A percentile compares a stretch with the other conserved stretches of the same genome.
Evolutionary conservation across 2,797 vertebrate genomes (phyloP).

Genomic region (Mus spretus): DNA sequence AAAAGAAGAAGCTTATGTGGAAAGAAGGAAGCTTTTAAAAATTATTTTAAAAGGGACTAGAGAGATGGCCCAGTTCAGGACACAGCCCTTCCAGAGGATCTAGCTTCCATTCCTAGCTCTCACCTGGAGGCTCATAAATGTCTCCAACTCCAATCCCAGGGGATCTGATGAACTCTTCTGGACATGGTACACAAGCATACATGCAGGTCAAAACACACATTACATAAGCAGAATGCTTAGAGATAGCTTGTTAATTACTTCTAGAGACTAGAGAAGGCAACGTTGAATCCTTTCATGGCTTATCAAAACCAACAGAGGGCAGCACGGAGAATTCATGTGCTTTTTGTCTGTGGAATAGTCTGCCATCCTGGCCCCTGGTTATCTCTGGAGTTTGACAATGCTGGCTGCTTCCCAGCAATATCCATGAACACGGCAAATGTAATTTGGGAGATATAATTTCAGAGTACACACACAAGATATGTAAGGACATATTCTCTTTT

Average conservation of each 20-base stretch:
- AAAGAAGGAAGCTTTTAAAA: not conserved
- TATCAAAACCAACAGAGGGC: not conserved
- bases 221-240: not conserved
- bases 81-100: not conserved
- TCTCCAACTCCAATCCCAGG: not conserved
- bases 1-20: slow-evolving; percentile 21
- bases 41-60: not conserved
- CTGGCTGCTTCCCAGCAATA: not conserved
- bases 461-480: not conserved
- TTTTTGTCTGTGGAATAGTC: not conserved
- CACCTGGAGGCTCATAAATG: not conserved
- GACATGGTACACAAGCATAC: not conserved
- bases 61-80: not conserved
- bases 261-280: not conserved
- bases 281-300: not conserved
- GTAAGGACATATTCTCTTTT: not conserved
- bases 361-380: not conserved
- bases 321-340: not conserved
- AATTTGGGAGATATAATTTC: not conserved
- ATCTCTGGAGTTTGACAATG: not conserved
- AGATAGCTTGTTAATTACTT: not conserved
- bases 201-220: too few relatives aligned
- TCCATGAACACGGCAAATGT: not conserved
- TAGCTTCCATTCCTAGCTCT: not conserved
- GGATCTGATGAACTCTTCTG: not conserved